Evolutionary conservation across 2,888 invertebrate genomes (phyloP).

Genomic region (Vanessa cardui): DNA sequence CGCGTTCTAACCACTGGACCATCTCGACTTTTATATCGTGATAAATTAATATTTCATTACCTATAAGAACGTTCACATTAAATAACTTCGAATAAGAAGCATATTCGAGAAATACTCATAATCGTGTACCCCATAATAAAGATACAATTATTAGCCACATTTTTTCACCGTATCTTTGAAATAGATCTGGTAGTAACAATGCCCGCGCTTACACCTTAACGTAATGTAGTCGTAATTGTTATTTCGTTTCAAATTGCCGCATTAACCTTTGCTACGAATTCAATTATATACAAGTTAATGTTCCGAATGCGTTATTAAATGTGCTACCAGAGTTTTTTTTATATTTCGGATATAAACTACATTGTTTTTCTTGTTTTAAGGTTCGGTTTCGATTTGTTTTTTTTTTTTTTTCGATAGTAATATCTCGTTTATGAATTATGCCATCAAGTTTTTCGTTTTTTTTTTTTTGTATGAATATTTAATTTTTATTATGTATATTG

Average conservation of each 20-base stretch:
- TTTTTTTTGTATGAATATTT: too few species aligned
- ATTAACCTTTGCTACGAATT: constrained; percentile 27
- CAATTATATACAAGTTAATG: constrained; percentile 14
- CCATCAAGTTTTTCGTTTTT: too few species aligned
- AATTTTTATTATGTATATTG: too few species aligned
- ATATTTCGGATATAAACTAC: too few species aligned
- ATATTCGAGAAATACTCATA: neutral
- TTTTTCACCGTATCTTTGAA: constrained; percentile 27
- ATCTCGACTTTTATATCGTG: too few species aligned
- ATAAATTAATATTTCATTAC: neutral
- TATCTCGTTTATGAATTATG: too few species aligned
- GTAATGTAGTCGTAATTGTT: constrained; percentile 30
- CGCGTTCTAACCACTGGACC: too few species aligned
- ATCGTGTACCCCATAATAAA: constrained; percentile 1
- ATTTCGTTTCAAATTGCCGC: constrained; percentile 25
- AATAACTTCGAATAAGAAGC: neutral
- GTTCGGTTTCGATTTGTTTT: too few species aligned
- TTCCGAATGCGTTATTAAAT: constrained; percentile 7
- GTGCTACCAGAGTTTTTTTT: neutral
- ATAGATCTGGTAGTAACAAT: constrained; percentile 26
- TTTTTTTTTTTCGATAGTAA: too few species aligned
- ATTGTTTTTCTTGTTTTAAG: too few species aligned
- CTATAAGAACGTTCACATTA: neutral
- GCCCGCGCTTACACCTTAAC: constrained; percentile 20
- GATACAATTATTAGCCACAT: constrained; percentile 6